These are phyloP conservation scores for Halcyon smyrnensis DNA, from an alignment of 2,797 vertebrate genomes.

Conservation along the genomic window DNA sequence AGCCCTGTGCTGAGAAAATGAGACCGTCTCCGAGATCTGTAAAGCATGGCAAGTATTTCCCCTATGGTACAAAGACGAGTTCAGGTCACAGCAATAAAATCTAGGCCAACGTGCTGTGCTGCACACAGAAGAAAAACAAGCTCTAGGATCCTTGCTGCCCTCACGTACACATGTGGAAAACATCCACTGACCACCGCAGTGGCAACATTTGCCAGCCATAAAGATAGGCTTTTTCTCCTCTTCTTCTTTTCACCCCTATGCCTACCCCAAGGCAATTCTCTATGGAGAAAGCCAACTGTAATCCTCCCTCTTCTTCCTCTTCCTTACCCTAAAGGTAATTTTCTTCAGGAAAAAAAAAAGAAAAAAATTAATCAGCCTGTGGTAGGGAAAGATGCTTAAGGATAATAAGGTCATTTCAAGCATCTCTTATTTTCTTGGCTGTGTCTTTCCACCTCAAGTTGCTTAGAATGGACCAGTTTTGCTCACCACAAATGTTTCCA, in stretches of 20 bases:
- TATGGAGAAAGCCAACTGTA: not conserved
- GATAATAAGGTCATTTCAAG: not conserved
- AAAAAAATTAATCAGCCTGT: accelerated
- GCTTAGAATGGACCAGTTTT: not conserved
- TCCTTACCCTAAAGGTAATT: not conserved
- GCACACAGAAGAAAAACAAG: slow-evolving; percentile 54
- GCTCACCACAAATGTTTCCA: not conserved
- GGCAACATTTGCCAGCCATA: not conserved
- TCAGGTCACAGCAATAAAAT: slow-evolving; percentile 73
- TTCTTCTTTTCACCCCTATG: not conserved
- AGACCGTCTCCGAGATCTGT: slow-evolving; percentile 52
- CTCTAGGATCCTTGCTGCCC: slow-evolving; percentile 5
- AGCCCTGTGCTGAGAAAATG: slow-evolving; percentile 66
- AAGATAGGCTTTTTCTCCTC: not conserved
- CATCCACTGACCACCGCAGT: not conserved
- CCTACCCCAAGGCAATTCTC: not conserved
- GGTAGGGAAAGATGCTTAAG: not conserved
- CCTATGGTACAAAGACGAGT: slow-evolving; percentile 54
- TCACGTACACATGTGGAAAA: slow-evolving; percentile 38
- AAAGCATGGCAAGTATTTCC: slow-evolving; percentile 59
- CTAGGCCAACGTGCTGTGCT: slow-evolving; percentile 56
- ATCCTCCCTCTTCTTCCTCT: not conserved
- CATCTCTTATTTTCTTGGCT: not conserved
- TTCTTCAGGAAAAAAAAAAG: not conserved
- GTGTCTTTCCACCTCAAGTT: not conserved